Evolutionary conservation across 2,797 vertebrate species (phyloP).

Genomic region (Danio choprae): DNA sequence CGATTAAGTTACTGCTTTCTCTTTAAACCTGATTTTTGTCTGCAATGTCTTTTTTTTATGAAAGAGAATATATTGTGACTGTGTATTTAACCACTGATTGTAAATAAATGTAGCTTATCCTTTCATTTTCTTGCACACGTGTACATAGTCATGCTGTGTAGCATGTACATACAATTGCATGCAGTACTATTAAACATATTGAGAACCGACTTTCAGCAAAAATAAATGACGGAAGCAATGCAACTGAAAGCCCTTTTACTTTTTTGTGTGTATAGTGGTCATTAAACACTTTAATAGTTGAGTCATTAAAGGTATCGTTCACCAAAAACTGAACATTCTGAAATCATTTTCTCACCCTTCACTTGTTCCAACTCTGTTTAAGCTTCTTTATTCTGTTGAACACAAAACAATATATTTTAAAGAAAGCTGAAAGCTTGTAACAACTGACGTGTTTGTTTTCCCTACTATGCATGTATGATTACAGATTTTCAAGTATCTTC

Average conservation of each 20-base stretch:
- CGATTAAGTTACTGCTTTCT: slow-evolving; percentile 16
- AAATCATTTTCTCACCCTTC: too few relatives aligned
- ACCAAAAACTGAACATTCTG: too few relatives aligned
- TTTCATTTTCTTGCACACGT: not conserved
- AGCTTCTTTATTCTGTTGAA: too few relatives aligned
- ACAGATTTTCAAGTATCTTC: too few relatives aligned
- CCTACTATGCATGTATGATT: too few relatives aligned
- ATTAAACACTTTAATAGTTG: too few relatives aligned
- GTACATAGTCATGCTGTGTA: not conserved
- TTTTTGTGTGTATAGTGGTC: not conserved
- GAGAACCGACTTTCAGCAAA: not conserved
- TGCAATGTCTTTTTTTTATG: slow-evolving; percentile 16
- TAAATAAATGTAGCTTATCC: slow-evolving; percentile 21
- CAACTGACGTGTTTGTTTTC: too few relatives aligned
- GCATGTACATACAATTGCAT: not conserved
- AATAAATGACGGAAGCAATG: not conserved
- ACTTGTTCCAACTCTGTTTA: too few relatives aligned
- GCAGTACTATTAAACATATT: not conserved
- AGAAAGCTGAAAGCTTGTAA: too few relatives aligned
- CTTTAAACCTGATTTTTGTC: slow-evolving; percentile 12
- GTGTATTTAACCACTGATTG: slow-evolving; percentile 8
- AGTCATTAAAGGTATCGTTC: too few relatives aligned
- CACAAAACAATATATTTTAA: too few relatives aligned
- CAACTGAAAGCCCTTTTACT: not conserved
- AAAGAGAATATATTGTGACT: slow-evolving; percentile 18